Conservation (phyloP, 1,140 invertebrate species). For the Drosophila kurseongensis region DNA sequence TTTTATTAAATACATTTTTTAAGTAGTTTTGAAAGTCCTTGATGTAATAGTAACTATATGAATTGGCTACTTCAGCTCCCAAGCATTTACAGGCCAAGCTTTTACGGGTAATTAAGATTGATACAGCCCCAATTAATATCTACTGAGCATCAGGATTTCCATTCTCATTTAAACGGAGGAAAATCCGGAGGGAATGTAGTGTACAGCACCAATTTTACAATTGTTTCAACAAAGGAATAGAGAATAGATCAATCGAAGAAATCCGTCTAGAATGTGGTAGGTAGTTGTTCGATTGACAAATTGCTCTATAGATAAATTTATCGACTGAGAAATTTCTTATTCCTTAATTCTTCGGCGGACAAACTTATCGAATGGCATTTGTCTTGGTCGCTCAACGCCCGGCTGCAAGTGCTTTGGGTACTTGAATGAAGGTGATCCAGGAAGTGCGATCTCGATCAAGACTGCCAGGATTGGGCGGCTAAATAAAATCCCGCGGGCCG, state of each 20-base stretch:
- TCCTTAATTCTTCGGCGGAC: constrained; percentile 1
- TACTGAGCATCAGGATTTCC: too few relatives aligned
- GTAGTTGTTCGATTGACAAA: constrained; percentile 12
- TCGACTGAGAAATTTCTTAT: constrained; percentile 7
- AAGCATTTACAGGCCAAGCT: too few relatives aligned
- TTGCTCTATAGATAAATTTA: constrained; percentile 31
- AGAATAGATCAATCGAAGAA: constrained; percentile 25
- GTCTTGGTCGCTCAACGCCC: background rate
- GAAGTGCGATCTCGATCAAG: background rate
- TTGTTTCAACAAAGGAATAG: background rate
- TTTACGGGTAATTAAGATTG: too few relatives aligned
- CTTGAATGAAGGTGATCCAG: background rate
- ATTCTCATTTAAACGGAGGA: background rate
- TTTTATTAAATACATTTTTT: too few relatives aligned
- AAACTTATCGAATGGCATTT: constrained; percentile 17
- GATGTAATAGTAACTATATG: too few relatives aligned
- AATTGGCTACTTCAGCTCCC: too few relatives aligned
- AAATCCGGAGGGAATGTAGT: background rate
- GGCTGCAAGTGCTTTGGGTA: background rate
- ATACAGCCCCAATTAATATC: too few relatives aligned
- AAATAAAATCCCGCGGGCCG: too few relatives aligned
- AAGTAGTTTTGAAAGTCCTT: too few relatives aligned
- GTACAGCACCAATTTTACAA: background rate
- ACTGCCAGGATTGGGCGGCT: background rate
- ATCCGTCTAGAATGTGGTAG: background rate